Evolutionary conservation across 2,797 vertebrate species (phyloP).

Genomic region (Peromyscus nudipes): DNA sequence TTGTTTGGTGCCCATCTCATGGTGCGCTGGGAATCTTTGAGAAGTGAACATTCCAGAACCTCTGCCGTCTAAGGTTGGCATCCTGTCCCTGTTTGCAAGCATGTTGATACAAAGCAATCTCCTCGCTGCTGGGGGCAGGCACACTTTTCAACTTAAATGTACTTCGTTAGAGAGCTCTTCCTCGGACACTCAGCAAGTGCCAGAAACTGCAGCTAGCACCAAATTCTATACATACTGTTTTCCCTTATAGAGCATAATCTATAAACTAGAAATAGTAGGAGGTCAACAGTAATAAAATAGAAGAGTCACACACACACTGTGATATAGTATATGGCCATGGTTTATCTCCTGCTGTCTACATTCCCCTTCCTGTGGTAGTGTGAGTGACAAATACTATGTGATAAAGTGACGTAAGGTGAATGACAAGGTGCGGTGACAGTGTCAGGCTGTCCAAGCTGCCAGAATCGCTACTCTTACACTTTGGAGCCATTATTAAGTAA

Average conservation of each 20-base stretch:
- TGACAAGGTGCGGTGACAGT: neutral
- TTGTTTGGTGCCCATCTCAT: neutral
- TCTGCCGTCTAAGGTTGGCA: neutral
- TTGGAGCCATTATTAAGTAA: neutral
- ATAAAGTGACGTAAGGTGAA: too few relatives aligned
- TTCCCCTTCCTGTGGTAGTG: neutral
- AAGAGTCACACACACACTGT: fast-evolving
- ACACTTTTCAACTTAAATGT: fast-evolving
- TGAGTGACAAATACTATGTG: neutral
- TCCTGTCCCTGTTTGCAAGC: neutral
- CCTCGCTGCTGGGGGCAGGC: neutral
- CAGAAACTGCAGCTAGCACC: too few relatives aligned
- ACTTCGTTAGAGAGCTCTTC: neutral
- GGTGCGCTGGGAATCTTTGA: neutral
- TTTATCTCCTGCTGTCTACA: neutral
- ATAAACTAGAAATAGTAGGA: neutral
- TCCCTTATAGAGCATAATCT: neutral
- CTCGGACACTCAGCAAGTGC: neutral
- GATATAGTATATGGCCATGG: too few relatives aligned
- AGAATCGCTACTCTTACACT: neutral
- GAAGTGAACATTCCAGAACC: neutral
- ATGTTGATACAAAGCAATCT: fast-evolving
- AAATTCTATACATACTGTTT: fast-evolving
- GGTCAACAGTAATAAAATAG: too few relatives aligned
- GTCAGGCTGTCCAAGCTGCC: neutral